Conservation (phyloP, 2,113 vertebrate species). For the Macquaria australasica region DNA sequence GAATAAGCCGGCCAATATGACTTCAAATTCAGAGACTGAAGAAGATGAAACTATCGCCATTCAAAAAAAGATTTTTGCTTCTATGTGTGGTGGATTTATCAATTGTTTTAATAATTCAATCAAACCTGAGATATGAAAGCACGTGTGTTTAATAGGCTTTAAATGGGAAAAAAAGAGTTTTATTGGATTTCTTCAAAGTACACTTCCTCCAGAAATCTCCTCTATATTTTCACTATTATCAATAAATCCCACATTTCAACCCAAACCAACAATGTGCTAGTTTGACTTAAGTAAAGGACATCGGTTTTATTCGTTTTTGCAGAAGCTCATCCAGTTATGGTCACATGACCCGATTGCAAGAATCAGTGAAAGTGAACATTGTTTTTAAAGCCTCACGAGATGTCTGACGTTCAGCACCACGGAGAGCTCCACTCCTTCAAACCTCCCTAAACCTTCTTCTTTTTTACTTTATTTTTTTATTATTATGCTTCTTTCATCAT, state of each 20-base stretch:
- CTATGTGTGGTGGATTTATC: not conserved
- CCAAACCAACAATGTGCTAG: no score
- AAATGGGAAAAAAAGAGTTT: not conserved
- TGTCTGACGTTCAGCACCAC: constrained; percentile 29
- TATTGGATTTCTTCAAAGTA: no score
- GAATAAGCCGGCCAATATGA: not conserved
- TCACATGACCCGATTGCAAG: not conserved
- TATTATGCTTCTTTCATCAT: fast-evolving
- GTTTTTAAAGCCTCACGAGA: not conserved
- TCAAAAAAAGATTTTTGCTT: not conserved
- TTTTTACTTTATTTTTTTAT: not conserved
- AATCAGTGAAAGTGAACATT: not conserved
- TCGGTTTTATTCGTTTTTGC: no score
- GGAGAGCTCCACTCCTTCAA: constrained; percentile 28
- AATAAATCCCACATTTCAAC: no score
- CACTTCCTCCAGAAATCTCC: no score
- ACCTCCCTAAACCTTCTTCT: not conserved
- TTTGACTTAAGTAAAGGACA: no score
- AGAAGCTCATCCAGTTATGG: not conserved
- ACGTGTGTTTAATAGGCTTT: not conserved
- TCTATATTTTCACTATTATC: no score
- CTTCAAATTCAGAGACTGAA: not conserved
- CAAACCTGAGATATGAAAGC: not conserved
- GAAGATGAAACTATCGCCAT: not conserved
- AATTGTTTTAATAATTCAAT: not conserved